Conservation (phyloP, 1,140 invertebrate species). For the Conus ventricosus region DNA sequence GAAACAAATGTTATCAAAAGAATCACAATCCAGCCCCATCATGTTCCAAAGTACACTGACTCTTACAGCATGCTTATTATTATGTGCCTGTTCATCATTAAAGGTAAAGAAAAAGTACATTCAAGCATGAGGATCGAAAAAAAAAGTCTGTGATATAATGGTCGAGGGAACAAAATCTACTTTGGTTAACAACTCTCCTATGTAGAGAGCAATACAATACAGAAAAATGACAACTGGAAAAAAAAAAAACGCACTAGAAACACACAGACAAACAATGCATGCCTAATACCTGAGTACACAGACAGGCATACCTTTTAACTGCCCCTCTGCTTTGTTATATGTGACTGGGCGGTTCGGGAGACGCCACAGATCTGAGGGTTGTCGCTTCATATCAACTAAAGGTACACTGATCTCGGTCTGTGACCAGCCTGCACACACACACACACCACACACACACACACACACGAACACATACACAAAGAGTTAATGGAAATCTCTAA, state of each 20-base stretch:
- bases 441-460: neutral
- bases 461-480: neutral
- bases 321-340: constrained; percentile 59
- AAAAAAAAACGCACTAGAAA: too few relatives aligned
- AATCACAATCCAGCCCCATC: too few relatives aligned
- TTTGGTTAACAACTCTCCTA: neutral
- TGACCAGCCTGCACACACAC: neutral
- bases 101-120: too few relatives aligned
- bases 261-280: too few relatives aligned
- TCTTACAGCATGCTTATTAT: too few relatives aligned
- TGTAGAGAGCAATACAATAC: neutral
- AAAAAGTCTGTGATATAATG: too few relatives aligned
- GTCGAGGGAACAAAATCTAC: too few relatives aligned
- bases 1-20: too few relatives aligned
- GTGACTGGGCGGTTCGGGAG: constrained; percentile 20
- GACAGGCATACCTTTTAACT: constrained; percentile 51
- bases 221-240: neutral
- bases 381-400: constrained; percentile 1
- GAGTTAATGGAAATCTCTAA: too few relatives aligned
- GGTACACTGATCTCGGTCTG: constrained; percentile 14
- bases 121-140: too few relatives aligned
- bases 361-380: neutral
- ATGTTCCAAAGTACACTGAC: too few relatives aligned
- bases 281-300: neutral
- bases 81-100: too few relatives aligned